Percentiles rank a stretch among this genome's conserved stretches.
phyloP scores from a whole-genome alignment of 2,113 vertebrate species.

The Microtus richardsoni region DNA sequence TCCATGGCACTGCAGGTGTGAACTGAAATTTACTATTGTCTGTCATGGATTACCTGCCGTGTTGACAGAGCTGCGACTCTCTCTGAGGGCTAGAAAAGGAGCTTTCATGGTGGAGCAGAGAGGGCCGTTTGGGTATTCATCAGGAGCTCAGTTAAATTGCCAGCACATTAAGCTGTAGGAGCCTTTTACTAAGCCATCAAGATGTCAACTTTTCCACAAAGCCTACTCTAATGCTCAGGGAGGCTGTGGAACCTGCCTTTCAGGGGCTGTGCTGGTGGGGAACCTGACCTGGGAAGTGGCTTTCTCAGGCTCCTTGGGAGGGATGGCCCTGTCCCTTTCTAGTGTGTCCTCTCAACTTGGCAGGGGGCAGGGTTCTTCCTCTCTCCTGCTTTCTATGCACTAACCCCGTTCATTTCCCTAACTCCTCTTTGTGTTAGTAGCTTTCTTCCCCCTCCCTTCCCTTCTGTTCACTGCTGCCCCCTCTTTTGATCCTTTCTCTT shows the following conservation, averaged over 20 bases:
- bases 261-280: conserved; percentile 46
- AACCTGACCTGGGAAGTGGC: conserved; percentile 62
- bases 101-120: not conserved
- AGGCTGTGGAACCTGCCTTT: not conserved
- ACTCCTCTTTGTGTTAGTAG: conserved; percentile 55
- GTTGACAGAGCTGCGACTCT: not conserved
- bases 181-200: conserved; percentile 63
- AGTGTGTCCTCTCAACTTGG: conserved; percentile 60
- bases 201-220: conserved; percentile 66
- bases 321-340: conserved; percentile 54
- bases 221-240: conserved; percentile 55
- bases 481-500: conserved; percentile 27
- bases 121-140: not conserved
- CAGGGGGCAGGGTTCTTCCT: conserved; percentile 48
- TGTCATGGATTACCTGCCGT: conserved; percentile 5
- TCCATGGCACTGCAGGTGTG: not conserved
- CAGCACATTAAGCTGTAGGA: conserved; percentile 53
- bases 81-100: not conserved
- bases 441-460: conserved; percentile 43
- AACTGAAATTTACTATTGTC: conserved; percentile 19
- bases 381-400: not conserved
- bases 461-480: conserved; percentile 48
- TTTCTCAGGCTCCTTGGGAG: conserved; percentile 48
- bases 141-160: conserved; percentile 37
- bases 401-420: conserved; percentile 52